phyloP scores from a whole-genome alignment of 2,888 invertebrate genomes.

The Linyphia triangularis region DNA sequence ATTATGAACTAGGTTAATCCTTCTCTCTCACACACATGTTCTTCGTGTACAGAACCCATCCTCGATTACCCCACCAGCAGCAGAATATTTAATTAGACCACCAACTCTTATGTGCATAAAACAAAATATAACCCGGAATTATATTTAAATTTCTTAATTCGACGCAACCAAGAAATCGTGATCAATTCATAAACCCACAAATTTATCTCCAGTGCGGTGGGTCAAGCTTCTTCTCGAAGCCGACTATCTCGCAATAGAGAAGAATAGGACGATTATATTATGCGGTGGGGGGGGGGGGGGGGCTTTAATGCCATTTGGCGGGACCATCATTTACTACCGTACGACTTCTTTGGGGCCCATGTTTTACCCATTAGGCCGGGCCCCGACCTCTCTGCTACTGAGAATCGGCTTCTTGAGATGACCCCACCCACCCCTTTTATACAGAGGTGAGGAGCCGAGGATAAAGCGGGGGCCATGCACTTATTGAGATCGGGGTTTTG shows the following conservation, averaged over 20 bases:
- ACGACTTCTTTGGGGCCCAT: conserved; percentile 63
- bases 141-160: conserved; percentile 71
- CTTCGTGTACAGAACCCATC: background rate
- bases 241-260: background rate
- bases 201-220: conserved; percentile 38
- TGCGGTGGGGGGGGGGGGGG: conserved; percentile 1
- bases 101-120: background rate
- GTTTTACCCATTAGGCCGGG: conserved; percentile 73
- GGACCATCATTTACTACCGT: conserved; percentile 68
- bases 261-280: background rate
- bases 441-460: conserved; percentile 14
- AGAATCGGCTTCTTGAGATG: conserved; percentile 65
- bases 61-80: background rate
- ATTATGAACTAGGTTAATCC: background rate
- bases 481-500: background rate
- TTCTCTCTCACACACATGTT: background rate
- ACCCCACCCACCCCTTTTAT: conserved; percentile 71
- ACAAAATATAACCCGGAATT: conserved; percentile 9
- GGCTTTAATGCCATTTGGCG: conserved; percentile 20
- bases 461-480: conserved; percentile 14
- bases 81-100: conserved; percentile 39
- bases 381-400: conserved; percentile 74
- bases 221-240: conserved; percentile 26
- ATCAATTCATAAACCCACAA: conserved; percentile 71
- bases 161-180: conserved; percentile 57